Conservation (phyloP, 2,888 invertebrate species). For the Apocheima hispidaria region DNA sequence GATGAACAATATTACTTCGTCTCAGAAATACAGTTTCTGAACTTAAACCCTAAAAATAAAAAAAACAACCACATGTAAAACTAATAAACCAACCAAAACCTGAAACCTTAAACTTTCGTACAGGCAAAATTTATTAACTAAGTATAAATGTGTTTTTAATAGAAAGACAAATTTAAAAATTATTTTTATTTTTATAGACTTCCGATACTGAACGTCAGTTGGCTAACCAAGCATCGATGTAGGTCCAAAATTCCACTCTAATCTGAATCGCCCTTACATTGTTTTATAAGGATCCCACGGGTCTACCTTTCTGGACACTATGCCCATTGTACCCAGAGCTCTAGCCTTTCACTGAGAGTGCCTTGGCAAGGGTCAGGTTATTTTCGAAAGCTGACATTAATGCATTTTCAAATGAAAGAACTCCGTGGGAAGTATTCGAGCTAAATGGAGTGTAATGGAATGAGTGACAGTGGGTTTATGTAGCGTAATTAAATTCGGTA, state of each 20-base stretch:
- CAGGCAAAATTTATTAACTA: no score
- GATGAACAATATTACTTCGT: no score
- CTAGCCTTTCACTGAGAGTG: not conserved
- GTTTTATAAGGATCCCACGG: not conserved
- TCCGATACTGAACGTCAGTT: conserved; percentile 37
- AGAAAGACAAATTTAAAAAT: not conserved
- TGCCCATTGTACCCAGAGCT: conserved; percentile 7
- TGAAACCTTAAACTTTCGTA: no score
- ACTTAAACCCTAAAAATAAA: no score
- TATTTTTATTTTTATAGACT: conserved; percentile 24
- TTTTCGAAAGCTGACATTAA: conserved; percentile 47
- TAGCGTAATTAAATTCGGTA: conserved; percentile 2
- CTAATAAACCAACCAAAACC: no score
- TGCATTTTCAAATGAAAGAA: conserved; percentile 57
- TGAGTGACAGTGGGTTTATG: conserved; percentile 23
- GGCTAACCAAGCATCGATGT: conserved; percentile 28
- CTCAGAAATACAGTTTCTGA: no score
- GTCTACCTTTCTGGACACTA: not conserved
- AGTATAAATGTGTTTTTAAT: no score
- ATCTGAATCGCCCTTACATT: conserved; percentile 9
- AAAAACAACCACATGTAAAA: no score
- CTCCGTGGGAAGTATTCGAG: conserved; percentile 53
- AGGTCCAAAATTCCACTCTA: conserved; percentile 26
- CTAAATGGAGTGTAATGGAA: conserved; percentile 54
- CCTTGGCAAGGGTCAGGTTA: conserved; percentile 29